Evolutionary conservation across 2,113 vertebrate genomes (phyloP), one percentile per base, ranked within the genome.

Genomic region (Otolemur garnettii): DNA sequence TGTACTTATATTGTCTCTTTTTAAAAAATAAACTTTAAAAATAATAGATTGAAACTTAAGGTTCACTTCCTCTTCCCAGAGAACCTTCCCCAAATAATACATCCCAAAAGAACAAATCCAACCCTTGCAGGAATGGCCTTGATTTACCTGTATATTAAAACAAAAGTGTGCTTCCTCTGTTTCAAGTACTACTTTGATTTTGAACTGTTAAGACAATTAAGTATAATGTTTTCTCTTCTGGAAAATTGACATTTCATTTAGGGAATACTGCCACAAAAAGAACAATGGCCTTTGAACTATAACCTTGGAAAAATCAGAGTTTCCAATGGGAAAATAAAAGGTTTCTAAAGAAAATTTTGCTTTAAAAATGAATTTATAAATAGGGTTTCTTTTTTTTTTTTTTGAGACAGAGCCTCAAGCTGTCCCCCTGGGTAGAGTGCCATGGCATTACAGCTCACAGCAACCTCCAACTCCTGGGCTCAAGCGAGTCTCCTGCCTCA

Each of bases 11-110:
- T 33, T 35, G 14, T 28, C 24, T 60, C 21, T n/a, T 87, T 93
- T 66, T n/a, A 28, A 79, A 90, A 95, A 95, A 91, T 28, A 59
- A 89, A 92, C 38, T 87, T 89, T 62, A 92, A 85, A 95, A 92
- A 78, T 60, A 38, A 80, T 19, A 80, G 26, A 85, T 13, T 85
- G 50, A 92, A 94, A 90, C 30, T 72, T 74, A 83, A 82, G 57
- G 83, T 78, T 82, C 28, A 75, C 9, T 60, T 82, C 14, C 38
- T 95, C 68, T 93, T 62, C 35, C 55, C 55, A 82, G n/a, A 91
- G 5, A 64, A 68, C 15, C 74, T 96, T 81, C 19, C 66, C 85
- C 75, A 82, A 81, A 92, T 24, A 87, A 62, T 33, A 74, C 19
- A 94, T 72, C 50, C 91, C 35, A 38, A 62, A 83, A 80, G 30